Percentiles rank a stretch among this genome's conserved stretches.
phyloP scores from a whole-genome alignment of 2,113 vertebrate species.

The Hydrolagus affinis region DNA sequence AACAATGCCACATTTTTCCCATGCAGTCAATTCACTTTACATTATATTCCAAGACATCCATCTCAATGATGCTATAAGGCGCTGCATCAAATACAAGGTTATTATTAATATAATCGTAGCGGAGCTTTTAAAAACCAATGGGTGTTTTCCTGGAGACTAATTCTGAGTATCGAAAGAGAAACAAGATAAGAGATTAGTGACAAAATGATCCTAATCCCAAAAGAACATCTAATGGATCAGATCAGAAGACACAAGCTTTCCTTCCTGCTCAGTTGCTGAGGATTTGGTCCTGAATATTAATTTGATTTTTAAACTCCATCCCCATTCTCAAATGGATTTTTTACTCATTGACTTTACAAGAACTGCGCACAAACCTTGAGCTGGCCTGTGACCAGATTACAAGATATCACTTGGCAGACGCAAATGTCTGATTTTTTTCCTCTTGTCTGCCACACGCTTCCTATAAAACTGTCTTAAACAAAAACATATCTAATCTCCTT shows the following conservation, averaged over 20 bases:
- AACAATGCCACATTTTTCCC: too few relatives aligned
- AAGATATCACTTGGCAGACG: conserved; percentile 51
- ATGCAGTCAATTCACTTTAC: too few relatives aligned
- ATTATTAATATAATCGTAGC: background rate
- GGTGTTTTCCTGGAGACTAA: background rate
- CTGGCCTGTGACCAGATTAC: conserved; percentile 50
- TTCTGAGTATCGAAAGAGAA: conserved; percentile 38
- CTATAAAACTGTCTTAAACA: background rate
- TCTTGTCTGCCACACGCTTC: conserved; percentile 37
- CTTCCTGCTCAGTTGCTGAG: conserved; percentile 46
- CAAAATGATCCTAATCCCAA: conserved; percentile 49
- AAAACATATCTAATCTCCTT: conserved; percentile 51
- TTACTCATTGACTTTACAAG: conserved; percentile 38
- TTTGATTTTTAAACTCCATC: conserved; percentile 48
- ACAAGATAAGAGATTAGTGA: conserved; percentile 52
- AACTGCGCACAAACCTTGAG: conserved; percentile 44
- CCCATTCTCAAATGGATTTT: conserved; percentile 54
- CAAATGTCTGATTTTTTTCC: conserved; percentile 35
- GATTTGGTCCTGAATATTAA: conserved; percentile 56
- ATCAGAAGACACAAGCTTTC: conserved; percentile 45
- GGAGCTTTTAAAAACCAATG: background rate
- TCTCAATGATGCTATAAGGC: too few relatives aligned
- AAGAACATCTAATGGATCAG: conserved; percentile 52
- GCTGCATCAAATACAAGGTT: background rate
- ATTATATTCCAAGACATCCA: too few relatives aligned